These are phyloP conservation scores for Cranoglanis bouderius DNA, from an alignment of 2,113 vertebrate species.

Conservation along the genomic window DNA sequence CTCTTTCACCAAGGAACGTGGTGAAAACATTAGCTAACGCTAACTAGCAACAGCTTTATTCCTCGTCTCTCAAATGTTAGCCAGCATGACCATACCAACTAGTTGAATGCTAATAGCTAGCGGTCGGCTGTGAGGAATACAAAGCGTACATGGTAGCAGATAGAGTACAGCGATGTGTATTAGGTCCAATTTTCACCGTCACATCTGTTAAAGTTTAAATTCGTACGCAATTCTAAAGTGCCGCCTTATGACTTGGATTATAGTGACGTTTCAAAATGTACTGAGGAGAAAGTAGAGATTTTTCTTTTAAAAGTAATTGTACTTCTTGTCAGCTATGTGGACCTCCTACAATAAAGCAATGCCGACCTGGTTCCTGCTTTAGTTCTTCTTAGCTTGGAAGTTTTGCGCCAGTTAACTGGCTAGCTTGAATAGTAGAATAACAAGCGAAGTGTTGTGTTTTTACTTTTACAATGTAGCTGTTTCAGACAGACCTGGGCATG, in stretches of 20 bases:
- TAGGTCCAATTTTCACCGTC: not conserved
- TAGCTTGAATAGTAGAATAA: not conserved
- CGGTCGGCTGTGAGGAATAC: not conserved
- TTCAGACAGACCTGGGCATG: no score
- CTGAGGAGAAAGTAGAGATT: not conserved
- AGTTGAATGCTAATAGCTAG: not conserved
- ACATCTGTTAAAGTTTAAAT: not conserved
- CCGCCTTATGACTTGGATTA: not conserved
- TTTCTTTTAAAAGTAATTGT: not conserved
- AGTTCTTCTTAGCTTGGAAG: not conserved
- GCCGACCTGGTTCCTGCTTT: not conserved
- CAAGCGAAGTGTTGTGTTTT: not conserved
- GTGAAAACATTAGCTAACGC: not conserved
- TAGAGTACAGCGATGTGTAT: not conserved
- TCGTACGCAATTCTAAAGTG: not conserved
- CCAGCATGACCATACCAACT: not conserved
- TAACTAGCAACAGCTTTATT: not conserved
- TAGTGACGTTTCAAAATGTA: not conserved
- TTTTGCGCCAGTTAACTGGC: not conserved
- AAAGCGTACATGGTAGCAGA: not conserved
- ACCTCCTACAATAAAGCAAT: not conserved
- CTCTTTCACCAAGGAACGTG: not conserved
- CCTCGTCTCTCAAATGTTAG: not conserved
- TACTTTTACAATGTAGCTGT: no score
- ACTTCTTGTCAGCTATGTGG: not conserved